Base-by-base conservation (phyloP, 2,888 invertebrate species). In the Ectobius pallidus region DNA sequence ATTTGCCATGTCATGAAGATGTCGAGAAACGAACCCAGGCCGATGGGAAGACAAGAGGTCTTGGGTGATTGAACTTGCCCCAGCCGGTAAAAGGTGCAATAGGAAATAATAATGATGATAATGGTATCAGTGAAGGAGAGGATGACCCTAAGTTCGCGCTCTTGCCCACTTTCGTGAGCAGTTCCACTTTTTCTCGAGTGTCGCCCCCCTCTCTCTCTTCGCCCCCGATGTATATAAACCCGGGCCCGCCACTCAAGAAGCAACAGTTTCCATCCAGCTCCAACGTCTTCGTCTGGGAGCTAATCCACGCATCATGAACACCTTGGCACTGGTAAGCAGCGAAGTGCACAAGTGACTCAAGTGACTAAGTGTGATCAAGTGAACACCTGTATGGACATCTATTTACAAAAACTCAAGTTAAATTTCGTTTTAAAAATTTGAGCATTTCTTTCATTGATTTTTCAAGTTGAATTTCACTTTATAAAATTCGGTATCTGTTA, bases 311-410 rank as follows among this genome's bases (percentile, higher is more conserved):
- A 70, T 49, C 74, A 76, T 76, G 76, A 76, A 75, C 73, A 71
- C 73, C 46, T 72, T 76, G 72, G 74, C 76, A 73, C 73, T 76
- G 76, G 76, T 76, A 76, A 76, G 76, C 34, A 73, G 20, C 27
- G 16, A 61, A n/a, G n/a, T n/a, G n/a, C n/a, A n/a, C n/a, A 39
- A 16, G 9, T 42, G 44, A 16, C 63, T 6, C 25, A 22, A 14
- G 39, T n/a, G 25, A 42, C 58, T 34, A 30, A 27, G 49, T 20
- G 44, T 63, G 32, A 27, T 22, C 32, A 34, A 52, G 39, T 55
- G 20, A 11, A 2, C 25, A 20, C 22, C n/a, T 9, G 44, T 30
- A 34, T 44, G 18, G 16, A 27, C 18, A 32, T n/a, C 20, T 9
- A 62, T 20, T 20, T 20, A 20, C 3, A 22, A 20, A 22, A 0